Percentiles rank a stretch among this genome's conserved stretches.
These are phyloP conservation scores for Scleropages formosus DNA, from an alignment of 2,797 vertebrate genomes.

Conservation along the genomic window DNA sequence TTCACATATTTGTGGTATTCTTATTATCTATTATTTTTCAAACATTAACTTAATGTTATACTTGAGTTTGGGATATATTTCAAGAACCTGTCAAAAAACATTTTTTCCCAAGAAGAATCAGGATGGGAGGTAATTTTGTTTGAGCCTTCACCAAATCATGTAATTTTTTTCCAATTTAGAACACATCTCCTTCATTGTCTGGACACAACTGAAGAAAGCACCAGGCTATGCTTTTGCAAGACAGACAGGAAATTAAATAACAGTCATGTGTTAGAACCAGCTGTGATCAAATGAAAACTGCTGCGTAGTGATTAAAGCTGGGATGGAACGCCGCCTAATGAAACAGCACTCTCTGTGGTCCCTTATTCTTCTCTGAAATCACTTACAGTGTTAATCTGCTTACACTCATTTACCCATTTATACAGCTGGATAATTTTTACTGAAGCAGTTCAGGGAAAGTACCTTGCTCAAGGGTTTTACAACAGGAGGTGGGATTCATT, in stretches of 20 bases:
- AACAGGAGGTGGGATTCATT: too few relatives aligned
- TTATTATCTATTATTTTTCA: background rate
- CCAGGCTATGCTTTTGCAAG: background rate
- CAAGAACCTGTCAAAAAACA: too few relatives aligned
- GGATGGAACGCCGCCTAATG: background rate
- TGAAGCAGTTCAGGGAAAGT: too few relatives aligned
- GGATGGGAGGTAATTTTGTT: too few relatives aligned
- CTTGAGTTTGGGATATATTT: background rate
- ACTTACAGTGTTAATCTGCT: too few relatives aligned
- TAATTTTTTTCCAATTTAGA: background rate
- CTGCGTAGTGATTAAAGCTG: background rate
- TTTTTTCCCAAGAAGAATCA: background rate
- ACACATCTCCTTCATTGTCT: background rate
- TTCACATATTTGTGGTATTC: background rate
- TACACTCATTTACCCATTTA: too few relatives aligned
- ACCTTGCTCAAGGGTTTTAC: too few relatives aligned
- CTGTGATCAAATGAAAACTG: background rate
- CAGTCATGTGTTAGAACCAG: background rate
- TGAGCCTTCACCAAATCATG: too few relatives aligned
- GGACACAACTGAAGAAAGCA: conserved; percentile 4
- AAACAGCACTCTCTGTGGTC: background rate
- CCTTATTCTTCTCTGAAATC: background rate
- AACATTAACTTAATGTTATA: background rate
- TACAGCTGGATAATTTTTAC: too few relatives aligned
- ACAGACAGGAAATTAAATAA: background rate